These are phyloP conservation scores for Eublepharis macularius DNA, from an alignment of 2,113 vertebrate species.

Conservation along the genomic window DNA sequence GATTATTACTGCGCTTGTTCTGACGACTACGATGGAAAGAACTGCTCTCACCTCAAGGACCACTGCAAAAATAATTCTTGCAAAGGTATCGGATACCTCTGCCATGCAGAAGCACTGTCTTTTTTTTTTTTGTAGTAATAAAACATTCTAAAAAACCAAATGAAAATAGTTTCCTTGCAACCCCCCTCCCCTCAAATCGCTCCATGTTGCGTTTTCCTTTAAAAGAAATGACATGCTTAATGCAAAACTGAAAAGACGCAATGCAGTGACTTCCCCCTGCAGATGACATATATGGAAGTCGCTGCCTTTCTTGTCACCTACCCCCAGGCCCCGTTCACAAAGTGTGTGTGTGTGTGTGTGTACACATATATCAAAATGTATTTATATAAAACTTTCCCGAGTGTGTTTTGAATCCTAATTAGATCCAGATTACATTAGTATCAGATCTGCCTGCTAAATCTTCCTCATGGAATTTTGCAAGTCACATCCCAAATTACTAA, in stretches of 20 bases:
- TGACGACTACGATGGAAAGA: slow-evolving; percentile 89
- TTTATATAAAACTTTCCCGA: not conserved
- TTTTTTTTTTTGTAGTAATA: not conserved
- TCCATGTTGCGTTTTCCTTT: not conserved
- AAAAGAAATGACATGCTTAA: not conserved
- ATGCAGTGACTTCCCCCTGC: not conserved
- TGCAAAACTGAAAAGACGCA: not conserved
- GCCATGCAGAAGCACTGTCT: not conserved
- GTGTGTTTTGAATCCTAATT: not conserved
- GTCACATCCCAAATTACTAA: too few relatives aligned
- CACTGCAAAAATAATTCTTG: slow-evolving; percentile 90
- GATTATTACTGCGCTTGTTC: slow-evolving; percentile 92
- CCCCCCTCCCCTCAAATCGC: too few relatives aligned
- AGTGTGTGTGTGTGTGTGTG: too few relatives aligned
- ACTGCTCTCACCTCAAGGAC: slow-evolving; percentile 90
- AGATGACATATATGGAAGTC: not conserved
- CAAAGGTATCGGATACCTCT: slow-evolving; percentile 82
- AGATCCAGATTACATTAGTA: not conserved
- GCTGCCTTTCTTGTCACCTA: not conserved
- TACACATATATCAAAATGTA: too few relatives aligned
- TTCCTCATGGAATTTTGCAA: not conserved
- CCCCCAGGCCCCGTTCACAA: not conserved
- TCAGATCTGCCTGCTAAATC: not conserved
- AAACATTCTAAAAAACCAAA: not conserved
- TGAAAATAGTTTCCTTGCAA: not conserved